These are phyloP conservation scores for Psephotus haematonotus DNA, from an alignment of 2,113 vertebrate genomes.

Conservation along the genomic window DNA sequence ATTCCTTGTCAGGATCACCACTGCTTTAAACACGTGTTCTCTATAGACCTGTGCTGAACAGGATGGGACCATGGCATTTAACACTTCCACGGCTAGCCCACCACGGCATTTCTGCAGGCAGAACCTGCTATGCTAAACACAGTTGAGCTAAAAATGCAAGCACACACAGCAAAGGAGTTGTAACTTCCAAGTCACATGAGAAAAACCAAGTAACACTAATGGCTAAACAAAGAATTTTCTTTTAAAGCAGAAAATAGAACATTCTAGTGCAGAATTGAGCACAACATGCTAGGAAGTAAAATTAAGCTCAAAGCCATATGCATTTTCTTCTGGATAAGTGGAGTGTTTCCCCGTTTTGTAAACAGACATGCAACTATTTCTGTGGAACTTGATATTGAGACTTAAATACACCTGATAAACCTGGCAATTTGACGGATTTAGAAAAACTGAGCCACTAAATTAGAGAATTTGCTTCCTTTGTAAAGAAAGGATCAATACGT, in stretches of 20 bases:
- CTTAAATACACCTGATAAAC: background rate
- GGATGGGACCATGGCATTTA: background rate
- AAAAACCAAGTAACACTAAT: background rate
- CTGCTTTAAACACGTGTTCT: background rate
- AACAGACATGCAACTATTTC: background rate
- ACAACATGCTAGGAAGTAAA: background rate
- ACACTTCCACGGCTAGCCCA: background rate
- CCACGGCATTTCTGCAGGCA: background rate
- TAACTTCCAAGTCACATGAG: background rate
- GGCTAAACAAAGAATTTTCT: background rate
- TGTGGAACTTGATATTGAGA: background rate
- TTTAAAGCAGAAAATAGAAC: background rate
- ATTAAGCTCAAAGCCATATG: background rate
- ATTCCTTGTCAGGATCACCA: background rate
- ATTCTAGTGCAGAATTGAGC: background rate
- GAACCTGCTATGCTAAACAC: background rate
- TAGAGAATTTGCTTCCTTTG: slow-evolving; percentile 15
- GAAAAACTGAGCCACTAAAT: slow-evolving; percentile 9
- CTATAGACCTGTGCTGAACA: background rate
- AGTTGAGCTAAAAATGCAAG: background rate
- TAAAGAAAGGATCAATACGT: slow-evolving; percentile 29
- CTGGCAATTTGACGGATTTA: background rate
- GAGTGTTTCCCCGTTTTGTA: background rate
- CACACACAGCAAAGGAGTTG: background rate
- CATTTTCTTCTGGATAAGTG: background rate